These are phyloP conservation scores for Sylvietta virens DNA, from an alignment of 2,113 vertebrate genomes.

Conservation along the genomic window DNA sequence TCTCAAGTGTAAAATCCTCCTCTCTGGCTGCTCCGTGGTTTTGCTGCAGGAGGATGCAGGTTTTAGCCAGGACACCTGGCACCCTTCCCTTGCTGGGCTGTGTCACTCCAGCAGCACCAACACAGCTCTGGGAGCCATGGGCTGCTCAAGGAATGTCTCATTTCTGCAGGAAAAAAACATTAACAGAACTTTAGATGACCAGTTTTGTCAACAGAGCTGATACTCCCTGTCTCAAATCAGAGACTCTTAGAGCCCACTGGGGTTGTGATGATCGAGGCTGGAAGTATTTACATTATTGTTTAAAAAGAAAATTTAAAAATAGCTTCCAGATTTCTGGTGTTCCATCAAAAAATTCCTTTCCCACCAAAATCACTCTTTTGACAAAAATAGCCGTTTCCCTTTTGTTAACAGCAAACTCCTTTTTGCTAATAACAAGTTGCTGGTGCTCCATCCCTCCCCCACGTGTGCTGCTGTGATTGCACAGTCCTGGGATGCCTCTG, in stretches of 20 bases:
- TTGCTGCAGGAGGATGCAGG: background rate
- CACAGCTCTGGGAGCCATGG: background rate
- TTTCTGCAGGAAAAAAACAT: background rate
- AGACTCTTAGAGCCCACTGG: background rate
- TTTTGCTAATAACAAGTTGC: background rate
- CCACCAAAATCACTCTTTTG: background rate
- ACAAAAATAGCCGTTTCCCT: background rate
- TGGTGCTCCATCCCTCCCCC: background rate
- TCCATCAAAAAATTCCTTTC: background rate
- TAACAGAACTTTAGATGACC: background rate
- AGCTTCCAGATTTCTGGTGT: constrained; percentile 21
- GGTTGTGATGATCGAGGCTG: background rate
- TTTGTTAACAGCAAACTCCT: background rate
- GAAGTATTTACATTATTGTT: background rate
- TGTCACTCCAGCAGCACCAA: background rate
- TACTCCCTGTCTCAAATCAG: background rate
- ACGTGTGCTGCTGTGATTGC: background rate
- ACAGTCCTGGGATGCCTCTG: background rate
- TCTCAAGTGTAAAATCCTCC: background rate
- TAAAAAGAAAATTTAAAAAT: background rate
- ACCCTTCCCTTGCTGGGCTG: background rate
- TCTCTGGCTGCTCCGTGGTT: background rate
- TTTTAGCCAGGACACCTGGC: background rate
- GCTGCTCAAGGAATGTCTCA: background rate
- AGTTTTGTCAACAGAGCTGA: background rate